These are phyloP conservation scores for Ceratina japonica DNA, from an alignment of 1,140 invertebrate species.

Conservation along the genomic window DNA sequence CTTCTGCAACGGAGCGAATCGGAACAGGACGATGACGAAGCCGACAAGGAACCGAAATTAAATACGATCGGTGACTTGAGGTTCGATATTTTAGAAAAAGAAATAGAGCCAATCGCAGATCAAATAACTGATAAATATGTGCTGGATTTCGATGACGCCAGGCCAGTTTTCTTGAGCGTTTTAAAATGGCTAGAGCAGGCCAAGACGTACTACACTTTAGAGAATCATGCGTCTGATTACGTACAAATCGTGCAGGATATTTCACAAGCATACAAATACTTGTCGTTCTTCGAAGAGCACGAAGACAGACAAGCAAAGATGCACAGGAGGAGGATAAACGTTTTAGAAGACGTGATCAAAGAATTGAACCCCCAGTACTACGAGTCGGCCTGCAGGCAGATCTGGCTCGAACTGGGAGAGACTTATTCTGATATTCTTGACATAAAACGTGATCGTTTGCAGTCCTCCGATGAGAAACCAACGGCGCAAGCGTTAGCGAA, in stretches of 20 bases:
- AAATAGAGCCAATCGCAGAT: conserved; percentile 81
- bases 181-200: conserved; percentile 90
- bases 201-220: conserved; percentile 91
- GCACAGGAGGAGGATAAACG: conserved; percentile 91
- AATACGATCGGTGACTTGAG: conserved; percentile 76
- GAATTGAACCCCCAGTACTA: conserved; percentile 93
- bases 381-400: conserved; percentile 88
- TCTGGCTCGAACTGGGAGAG: conserved; percentile 92
- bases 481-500: conserved; percentile 86
- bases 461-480: conserved; percentile 81
- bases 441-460: conserved; percentile 87
- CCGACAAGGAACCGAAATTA: conserved; percentile 66
- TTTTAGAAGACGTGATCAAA: conserved; percentile 87
- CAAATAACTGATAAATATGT: conserved; percentile 85
- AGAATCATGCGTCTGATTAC: conserved; percentile 92
- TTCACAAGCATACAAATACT: conserved; percentile 88
- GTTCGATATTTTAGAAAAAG: conserved; percentile 80
- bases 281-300: conserved; percentile 92
- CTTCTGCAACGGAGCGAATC: conserved; percentile 81
- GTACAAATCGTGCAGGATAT: conserved; percentile 91
- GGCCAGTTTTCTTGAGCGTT: conserved; percentile 87
- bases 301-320: conserved; percentile 91
- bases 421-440: conserved; percentile 90
- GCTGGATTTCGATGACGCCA: conserved; percentile 89
- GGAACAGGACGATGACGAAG: conserved; percentile 63